phyloP scores from a whole-genome alignment of 2,888 invertebrate species.

The Xestia ashworthii region DNA sequence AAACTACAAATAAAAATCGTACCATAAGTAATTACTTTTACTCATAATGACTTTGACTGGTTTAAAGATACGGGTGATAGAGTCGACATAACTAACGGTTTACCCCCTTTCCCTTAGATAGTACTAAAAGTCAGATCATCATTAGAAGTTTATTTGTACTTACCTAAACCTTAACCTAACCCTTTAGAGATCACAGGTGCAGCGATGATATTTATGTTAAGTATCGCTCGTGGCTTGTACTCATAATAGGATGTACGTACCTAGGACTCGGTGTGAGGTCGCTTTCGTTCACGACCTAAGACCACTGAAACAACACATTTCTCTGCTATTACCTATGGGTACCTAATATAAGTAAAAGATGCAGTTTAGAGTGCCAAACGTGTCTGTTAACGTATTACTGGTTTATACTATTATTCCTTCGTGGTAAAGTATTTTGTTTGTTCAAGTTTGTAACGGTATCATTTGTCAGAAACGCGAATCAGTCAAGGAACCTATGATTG shows the following conservation, averaged over 20 bases:
- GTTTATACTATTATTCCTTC: background rate
- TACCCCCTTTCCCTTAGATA: background rate
- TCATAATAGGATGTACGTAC: constrained; percentile 4
- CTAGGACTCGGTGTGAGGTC: constrained; percentile 19
- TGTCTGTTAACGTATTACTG: constrained; percentile 15
- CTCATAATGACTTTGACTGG: no score
- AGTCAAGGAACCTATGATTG: no score
- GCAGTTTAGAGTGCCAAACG: constrained; percentile 3
- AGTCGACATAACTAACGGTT: background rate
- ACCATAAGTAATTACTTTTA: no score
- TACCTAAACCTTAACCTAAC: constrained; percentile 26
- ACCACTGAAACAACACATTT: constrained; percentile 49
- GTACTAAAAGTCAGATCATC: constrained; percentile 19
- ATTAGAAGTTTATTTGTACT: constrained; percentile 17
- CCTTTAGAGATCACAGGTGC: constrained; percentile 9
- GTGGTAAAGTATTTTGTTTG: constrained; percentile 23
- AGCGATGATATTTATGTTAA: constrained; percentile 40
- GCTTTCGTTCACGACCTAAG: constrained; percentile 42
- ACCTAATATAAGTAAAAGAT: constrained; percentile 38
- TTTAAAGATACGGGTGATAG: no score
- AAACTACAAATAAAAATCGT: no score
- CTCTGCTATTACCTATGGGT: constrained; percentile 17
- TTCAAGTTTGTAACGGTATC: background rate
- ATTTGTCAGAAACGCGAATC: background rate
- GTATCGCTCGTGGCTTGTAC: constrained; percentile 37